These are phyloP conservation scores for Rhopalosiphum padi DNA, from an alignment of 1,140 invertebrate genomes.

Conservation along the genomic window DNA sequence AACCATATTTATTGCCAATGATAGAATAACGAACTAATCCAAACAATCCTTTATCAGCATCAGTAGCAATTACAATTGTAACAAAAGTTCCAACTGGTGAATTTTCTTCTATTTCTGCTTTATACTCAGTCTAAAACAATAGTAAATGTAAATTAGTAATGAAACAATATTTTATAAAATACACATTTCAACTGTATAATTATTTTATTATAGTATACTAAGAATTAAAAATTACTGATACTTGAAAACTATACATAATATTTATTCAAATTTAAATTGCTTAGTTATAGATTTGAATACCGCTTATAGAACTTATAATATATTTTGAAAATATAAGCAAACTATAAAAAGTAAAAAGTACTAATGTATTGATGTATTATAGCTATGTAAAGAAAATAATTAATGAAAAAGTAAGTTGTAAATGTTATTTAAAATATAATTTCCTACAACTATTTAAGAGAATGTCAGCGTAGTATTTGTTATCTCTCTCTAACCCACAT, in stretches of 20 bases:
- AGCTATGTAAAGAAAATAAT: background rate
- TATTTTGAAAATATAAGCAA: background rate
- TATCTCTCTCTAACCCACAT: too few species aligned
- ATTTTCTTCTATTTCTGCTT: conserved; percentile 77
- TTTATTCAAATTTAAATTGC: too few species aligned
- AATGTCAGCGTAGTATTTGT: too few species aligned
- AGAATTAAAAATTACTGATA: background rate
- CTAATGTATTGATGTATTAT: background rate
- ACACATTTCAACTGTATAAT: background rate
- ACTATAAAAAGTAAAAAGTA: background rate
- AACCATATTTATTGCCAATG: conserved; percentile 76
- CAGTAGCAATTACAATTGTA: conserved; percentile 73
- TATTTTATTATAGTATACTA: background rate
- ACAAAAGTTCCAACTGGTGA: conserved; percentile 74
- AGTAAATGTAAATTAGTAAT: background rate
- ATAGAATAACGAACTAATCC: conserved; percentile 80
- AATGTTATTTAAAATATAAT: background rate
- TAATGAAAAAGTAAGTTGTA: background rate
- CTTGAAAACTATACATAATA: background rate
- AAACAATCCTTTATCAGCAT: conserved; percentile 77
- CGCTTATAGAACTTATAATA: background rate
- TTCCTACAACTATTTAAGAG: background rate
- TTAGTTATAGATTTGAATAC: too few species aligned
- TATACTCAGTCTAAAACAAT: conserved; percentile 69
- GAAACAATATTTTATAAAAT: background rate